Percentiles rank a stretch among this genome's conserved stretches.
Conservation (phyloP, 2,113 vertebrate species). For the Hydrochoerus hydrochaeris region DNA sequence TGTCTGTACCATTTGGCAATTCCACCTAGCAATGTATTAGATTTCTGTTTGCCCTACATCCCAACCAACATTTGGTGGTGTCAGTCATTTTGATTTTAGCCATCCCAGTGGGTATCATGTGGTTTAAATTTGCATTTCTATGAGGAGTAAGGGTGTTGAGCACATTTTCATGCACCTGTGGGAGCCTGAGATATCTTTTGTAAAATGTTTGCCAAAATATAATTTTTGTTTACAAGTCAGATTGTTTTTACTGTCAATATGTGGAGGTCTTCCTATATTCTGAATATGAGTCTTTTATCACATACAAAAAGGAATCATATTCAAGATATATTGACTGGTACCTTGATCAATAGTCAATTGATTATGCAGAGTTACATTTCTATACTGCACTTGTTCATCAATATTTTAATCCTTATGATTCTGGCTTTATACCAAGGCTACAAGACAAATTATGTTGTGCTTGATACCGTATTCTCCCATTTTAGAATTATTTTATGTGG, state of each 20-base stretch:
- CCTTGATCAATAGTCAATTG: background rate
- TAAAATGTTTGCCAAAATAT: background rate
- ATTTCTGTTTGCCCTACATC: conserved; percentile 47
- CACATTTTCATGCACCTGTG: background rate
- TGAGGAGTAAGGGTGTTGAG: background rate
- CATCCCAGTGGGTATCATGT: background rate
- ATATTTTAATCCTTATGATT: background rate
- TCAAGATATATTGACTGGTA: background rate
- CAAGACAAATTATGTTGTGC: background rate
- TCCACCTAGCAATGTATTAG: background rate
- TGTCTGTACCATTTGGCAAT: conserved; percentile 40
- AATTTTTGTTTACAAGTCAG: background rate
- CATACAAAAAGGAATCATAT: background rate
- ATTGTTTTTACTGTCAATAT: background rate
- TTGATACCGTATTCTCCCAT: background rate
- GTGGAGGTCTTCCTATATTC: background rate
- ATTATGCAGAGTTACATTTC: background rate
- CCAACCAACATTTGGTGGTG: conserved; percentile 56
- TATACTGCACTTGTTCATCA: background rate
- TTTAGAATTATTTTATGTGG: background rate
- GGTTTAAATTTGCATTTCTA: conserved; percentile 37
- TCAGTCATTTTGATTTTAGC: conserved; percentile 61
- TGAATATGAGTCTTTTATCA: background rate
- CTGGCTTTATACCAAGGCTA: background rate
- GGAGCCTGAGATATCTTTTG: background rate